Evolutionary conservation across 2,888 invertebrate genomes (phyloP).

Genomic region (Lottia gigantea): DNA sequence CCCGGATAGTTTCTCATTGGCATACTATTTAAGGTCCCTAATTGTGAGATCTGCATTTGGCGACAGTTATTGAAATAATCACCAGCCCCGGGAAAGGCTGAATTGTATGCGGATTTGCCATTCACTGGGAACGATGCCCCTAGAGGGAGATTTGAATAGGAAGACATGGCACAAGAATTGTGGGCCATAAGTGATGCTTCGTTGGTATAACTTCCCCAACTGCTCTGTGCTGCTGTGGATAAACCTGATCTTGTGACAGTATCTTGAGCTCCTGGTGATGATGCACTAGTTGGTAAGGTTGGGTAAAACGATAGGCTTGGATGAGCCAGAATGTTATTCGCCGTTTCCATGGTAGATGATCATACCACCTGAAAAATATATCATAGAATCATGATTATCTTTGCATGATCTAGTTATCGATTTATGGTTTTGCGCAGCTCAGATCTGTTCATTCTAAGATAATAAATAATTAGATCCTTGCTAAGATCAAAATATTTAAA

Average conservation of each 20-base stretch:
- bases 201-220: constrained; percentile 56
- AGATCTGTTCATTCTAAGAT: too few species aligned
- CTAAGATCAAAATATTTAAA: too few species aligned
- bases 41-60: constrained; percentile 57
- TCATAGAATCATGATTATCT: too few species aligned
- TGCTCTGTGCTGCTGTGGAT: constrained; percentile 53
- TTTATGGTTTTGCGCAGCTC: too few species aligned
- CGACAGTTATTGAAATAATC: constrained; percentile 60
- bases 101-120: constrained; percentile 56
- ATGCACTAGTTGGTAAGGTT: constrained; percentile 44
- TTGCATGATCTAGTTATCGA: too few species aligned
- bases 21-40: constrained; percentile 56
- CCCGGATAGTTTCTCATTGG: constrained; percentile 58
- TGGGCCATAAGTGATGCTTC: constrained; percentile 49
- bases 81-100: constrained; percentile 48
- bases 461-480: too few species aligned
- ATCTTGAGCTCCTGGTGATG: constrained; percentile 54
- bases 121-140: constrained; percentile 59
- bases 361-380: constrained; percentile 47
- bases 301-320: constrained; percentile 54
- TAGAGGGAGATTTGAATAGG: constrained; percentile 57
- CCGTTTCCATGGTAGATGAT: constrained; percentile 51
- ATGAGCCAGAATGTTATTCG: constrained; percentile 56
- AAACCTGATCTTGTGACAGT: constrained; percentile 47
- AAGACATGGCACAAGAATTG: constrained; percentile 60